A percentile compares a stretch with the other conserved stretches of the same genome.
Conservation (phyloP, 2,888 invertebrate species). For the Cotesia congregata region DNA sequence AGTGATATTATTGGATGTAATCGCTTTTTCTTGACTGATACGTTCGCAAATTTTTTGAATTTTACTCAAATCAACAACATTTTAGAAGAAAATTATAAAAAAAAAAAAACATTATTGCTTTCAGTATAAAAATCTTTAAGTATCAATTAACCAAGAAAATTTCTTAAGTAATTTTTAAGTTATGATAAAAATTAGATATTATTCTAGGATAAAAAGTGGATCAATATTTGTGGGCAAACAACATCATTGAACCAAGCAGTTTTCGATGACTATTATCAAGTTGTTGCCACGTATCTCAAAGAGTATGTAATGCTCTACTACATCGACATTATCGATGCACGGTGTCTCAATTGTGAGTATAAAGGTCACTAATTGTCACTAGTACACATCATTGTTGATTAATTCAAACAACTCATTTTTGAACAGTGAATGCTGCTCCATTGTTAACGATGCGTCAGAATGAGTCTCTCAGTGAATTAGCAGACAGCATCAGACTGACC, state of each 20-base stretch:
- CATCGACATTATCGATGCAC: not conserved
- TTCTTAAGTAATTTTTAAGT: too few species aligned
- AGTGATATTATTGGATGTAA: too few species aligned
- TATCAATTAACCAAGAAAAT: not conserved
- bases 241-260: not conserved
- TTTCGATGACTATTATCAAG: not conserved
- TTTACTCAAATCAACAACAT: too few species aligned
- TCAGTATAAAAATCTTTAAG: too few species aligned
- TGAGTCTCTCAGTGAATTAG: not conserved
- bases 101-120: too few species aligned
- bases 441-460: not conserved
- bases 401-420: not conserved
- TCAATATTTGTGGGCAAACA: not conserved
- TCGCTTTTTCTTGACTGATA: too few species aligned
- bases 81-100: too few species aligned
- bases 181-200: not conserved
- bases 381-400: not conserved
- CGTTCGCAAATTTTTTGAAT: too few species aligned
- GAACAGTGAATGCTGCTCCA: not conserved
- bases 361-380: not conserved
- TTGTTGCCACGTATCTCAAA: not conserved
- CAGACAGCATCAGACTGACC: not conserved
- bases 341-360: not conserved
- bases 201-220: not conserved
- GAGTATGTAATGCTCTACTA: not conserved